These are phyloP conservation scores for Heptascelio sp. DNA, from an alignment of 2,888 invertebrate genomes.

Conservation along the genomic window DNA sequence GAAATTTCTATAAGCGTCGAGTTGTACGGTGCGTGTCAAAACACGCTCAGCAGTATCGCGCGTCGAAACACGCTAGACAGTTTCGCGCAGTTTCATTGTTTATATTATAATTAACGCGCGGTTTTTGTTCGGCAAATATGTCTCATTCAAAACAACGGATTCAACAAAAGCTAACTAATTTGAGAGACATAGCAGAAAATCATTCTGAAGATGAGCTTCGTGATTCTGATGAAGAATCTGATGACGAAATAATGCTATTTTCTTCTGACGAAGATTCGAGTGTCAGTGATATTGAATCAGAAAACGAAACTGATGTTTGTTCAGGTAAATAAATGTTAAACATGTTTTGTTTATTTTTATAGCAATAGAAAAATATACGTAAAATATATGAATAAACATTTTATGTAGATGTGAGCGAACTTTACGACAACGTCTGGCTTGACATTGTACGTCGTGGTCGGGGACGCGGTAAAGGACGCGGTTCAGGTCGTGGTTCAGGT, in stretches of 20 bases:
- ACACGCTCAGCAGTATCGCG: too few species aligned
- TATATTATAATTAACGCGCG: too few species aligned
- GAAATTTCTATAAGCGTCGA: too few species aligned
- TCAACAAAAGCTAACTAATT: background rate
- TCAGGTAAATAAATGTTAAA: slow-evolving; percentile 12
- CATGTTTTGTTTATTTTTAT: background rate
- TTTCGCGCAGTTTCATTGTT: background rate
- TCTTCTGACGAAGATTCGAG: background rate
- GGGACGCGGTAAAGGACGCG: background rate
- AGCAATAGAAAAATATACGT: background rate
- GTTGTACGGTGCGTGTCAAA: too few species aligned
- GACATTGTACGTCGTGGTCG: background rate
- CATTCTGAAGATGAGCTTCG: background rate
- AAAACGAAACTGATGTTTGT: slow-evolving; percentile 5
- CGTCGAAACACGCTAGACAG: background rate
- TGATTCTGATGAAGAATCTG: background rate
- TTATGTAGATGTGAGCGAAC: slow-evolving; percentile 4
- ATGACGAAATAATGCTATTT: background rate
- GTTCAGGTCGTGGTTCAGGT: slow-evolving; percentile 4
- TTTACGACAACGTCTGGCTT: background rate
- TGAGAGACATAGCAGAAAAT: slow-evolving; percentile 7
- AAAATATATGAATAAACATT: background rate
- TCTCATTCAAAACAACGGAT: background rate
- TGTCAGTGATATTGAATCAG: background rate
- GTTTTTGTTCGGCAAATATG: too few species aligned